A percentile compares a stretch with the other conserved stretches of the same genome.
Conservation (phyloP, 1,140 invertebrate species). For the Cyphomyrmex costatus region DNA sequence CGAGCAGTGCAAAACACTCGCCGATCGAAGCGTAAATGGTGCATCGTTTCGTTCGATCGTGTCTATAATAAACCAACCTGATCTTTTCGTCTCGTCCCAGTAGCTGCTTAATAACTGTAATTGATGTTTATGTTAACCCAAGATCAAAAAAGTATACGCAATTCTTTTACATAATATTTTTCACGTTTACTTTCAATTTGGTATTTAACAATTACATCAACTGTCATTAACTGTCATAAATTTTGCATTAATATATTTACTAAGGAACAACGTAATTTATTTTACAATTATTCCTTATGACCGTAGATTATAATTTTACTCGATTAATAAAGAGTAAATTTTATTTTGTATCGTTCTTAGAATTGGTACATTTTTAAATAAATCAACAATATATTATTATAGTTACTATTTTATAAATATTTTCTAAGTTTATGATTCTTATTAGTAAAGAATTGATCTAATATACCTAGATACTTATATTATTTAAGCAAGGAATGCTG, state of each 20-base stretch:
- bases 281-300: neutral
- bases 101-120: neutral
- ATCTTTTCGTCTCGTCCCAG: neutral
- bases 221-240: neutral
- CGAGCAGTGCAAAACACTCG: conserved; percentile 8
- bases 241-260: neutral
- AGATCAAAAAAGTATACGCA: neutral
- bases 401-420: neutral
- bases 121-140: neutral
- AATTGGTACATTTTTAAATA: neutral
- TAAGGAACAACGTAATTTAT: neutral
- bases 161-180: neutral
- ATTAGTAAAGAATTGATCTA: neutral
- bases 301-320: neutral
- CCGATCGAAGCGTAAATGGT: conserved; percentile 5
- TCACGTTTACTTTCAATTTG: neutral
- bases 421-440: too few relatives aligned
- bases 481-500: too few relatives aligned
- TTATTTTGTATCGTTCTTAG: neutral
- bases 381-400: neutral
- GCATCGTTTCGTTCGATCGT: conserved; percentile 25
- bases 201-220: neutral
- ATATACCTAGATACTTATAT: neutral
- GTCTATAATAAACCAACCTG: neutral
- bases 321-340: neutral